Base-by-base conservation (phyloP, 1,140 invertebrate species). In the Nomia melanderi region DNA sequence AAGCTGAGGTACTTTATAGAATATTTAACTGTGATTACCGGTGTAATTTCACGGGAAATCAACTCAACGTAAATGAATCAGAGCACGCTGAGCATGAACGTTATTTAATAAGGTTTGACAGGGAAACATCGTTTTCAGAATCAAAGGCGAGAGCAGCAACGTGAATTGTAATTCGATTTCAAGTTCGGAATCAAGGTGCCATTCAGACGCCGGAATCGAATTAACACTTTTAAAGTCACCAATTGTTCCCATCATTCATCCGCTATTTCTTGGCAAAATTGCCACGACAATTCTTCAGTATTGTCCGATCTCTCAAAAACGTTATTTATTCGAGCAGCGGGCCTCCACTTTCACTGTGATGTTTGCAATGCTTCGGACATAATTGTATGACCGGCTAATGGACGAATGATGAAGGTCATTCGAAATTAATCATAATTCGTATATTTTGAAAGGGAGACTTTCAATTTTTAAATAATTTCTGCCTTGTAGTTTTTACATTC, bases 111-210 rank as follows among this genome's bases (percentile, higher is more conserved):
- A 33, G 17, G 12, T 14, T n/a, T 54, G 47, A 23, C 23, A 29
- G 14, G 36, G 14, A 72, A 83, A 83, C 33, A 41, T 50, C 8
- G 39, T 66, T 75, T 77, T 1, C 14, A 65, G 36, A 62, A 25
- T 44, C 50, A 79, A 83, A 79, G 76, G 27, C 20, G 23, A 7
- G 31, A 27, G 62, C 3, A 39, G 36, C 72, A 29, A 54, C 23
- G 23, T 39, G 63, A 77, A 44, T 57, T 60, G 50, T 57, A 77
- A 84, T 47, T 69, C 54, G 62, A 80, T 84, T 80, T 72, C 44
- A 77, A 63, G 72, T 75, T 50, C 57, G 57, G 76, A 84, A 84
- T 84, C 82, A 84, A 83, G 72, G 63, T 25, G 29, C 57, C 72
- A 84, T 84, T 84, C 81, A 84, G 11, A 17, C n/a, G 6, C 6